Percentiles rank a stretch among this genome's conserved stretches.
Evolutionary conservation across 2,797 vertebrate genomes (phyloP).

Genomic region (Halcyon badia): DNA sequence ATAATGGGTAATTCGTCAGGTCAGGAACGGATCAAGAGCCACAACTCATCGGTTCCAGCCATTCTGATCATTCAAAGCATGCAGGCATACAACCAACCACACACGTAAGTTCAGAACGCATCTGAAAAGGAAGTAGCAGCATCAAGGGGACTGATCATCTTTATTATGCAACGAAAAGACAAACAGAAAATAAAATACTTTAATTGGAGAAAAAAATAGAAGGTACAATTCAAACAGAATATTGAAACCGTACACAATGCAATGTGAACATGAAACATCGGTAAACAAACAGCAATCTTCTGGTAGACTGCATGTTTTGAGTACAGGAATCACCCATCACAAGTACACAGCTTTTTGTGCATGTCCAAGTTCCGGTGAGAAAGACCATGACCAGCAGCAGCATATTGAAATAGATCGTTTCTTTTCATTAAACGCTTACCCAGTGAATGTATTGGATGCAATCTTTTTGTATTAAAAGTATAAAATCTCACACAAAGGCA

Average conservation of each 20-base stretch:
- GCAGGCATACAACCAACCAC: neutral
- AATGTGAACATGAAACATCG: neutral
- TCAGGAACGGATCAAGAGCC: neutral
- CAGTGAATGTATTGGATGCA: constrained; percentile 28
- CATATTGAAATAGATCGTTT: neutral
- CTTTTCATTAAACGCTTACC: neutral
- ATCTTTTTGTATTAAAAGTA: constrained; percentile 39
- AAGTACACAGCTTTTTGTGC: constrained; percentile 10
- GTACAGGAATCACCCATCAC: constrained; percentile 5
- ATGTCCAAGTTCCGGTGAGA: constrained; percentile 20
- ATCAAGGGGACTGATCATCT: constrained; percentile 31
- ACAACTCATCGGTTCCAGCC: neutral
- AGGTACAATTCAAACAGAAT: constrained; percentile 47
- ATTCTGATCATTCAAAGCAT: neutral
- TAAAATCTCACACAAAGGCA: constrained; percentile 31
- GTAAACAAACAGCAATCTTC: constrained; percentile 12
- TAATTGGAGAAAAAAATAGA: constrained; percentile 24
- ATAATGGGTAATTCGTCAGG: neutral
- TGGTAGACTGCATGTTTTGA: neutral
- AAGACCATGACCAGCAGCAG: constrained; percentile 45
- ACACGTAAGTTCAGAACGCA: neutral
- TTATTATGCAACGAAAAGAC: constrained; percentile 59
- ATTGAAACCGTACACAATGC: constrained; percentile 33
- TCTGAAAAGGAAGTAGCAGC: neutral
- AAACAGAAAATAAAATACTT: constrained; percentile 64